Evolutionary conservation across 1,140 invertebrate species (phyloP), one percentile per base, ranked within the genome.

Genomic region (Lordiphosa stackelbergi): DNA sequence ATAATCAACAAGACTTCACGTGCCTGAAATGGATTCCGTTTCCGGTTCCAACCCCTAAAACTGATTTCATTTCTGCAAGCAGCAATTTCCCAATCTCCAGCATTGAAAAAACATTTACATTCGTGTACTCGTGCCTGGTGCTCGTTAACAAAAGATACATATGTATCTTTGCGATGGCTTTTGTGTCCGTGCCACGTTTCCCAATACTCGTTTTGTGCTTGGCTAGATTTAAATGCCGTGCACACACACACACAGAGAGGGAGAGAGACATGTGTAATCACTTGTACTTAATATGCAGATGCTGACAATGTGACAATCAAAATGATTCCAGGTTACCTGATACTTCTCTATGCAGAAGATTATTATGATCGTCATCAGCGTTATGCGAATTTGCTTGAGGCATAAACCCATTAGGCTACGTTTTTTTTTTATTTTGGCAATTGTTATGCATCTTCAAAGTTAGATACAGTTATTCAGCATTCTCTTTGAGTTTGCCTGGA

Each of bases 281-380:
- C 75, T 83, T 83, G 75, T 81, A 81, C 77, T 81, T 81, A 81
- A 81, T 81, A 81, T 81, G 75, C 75, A 81, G 64, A 81, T 81
- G 75, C 77, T 81, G 75, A 81, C 77, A 81, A 77, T 83, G 75
- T 81, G 75, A 81, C 77, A 81, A 81, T 81, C 75, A 81, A 77
- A 83, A 66, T 70, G 75, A 71, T 83, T 75, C 75, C 75, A 81
- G 60, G 72, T 77, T 64, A 72, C 64, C 65, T 59, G 66, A 56
- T 57, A 61, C 64, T 46, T 37, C 16, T 56, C 45, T 47, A 31
- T 31, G 28, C 28, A 2, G 28, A 31, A 2, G 28, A 31, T 31
- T 31, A 31, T 31, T 31, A 2, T 31, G 13, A 28, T 57, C 12
- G 31, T 22, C 54, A 9, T 55, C 13, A 48, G 52, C 52, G 64